Percentiles rank a stretch among this genome's conserved stretches.
Conservation (phyloP, 1,140 invertebrate species). For the Ips typographus region DNA sequence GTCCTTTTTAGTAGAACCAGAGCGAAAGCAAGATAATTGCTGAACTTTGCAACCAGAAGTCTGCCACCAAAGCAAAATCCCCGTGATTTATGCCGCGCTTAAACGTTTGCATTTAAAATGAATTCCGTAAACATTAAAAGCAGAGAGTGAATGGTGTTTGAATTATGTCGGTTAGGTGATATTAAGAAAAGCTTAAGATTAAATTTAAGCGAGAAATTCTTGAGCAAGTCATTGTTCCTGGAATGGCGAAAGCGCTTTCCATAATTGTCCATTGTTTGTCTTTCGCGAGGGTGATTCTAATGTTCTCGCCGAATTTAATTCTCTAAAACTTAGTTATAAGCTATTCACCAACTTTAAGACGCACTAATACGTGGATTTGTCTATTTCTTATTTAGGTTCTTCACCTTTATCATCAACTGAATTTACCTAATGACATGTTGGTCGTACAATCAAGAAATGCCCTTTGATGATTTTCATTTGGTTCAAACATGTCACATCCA, state of each 20-base stretch:
- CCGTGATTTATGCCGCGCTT: conserved; percentile 26
- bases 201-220: conserved; percentile 25
- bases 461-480: too few relatives aligned
- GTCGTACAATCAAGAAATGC: too few relatives aligned
- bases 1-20: conserved; percentile 11
- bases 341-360: neutral
- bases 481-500: too few relatives aligned
- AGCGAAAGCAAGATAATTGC: conserved; percentile 26
- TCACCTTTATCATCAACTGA: neutral
- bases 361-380: too few relatives aligned
- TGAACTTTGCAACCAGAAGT: conserved; percentile 25
- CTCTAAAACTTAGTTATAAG: conserved; percentile 22
- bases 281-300: conserved; percentile 11
- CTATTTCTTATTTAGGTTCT: neutral
- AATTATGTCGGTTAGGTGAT: conserved; percentile 31
- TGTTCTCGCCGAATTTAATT: conserved; percentile 27
- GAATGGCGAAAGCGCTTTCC: conserved; percentile 13
- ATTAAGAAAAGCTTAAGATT: conserved; percentile 24
- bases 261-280: conserved; percentile 30
- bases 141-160: conserved; percentile 29
- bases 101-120: conserved; percentile 32
- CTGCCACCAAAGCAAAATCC: conserved; percentile 23
- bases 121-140: conserved; percentile 32
- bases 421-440: too few relatives aligned
- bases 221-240: conserved; percentile 16